phyloP scores from a whole-genome alignment of 2,797 vertebrate species.

The Megaceryle alcyon region DNA sequence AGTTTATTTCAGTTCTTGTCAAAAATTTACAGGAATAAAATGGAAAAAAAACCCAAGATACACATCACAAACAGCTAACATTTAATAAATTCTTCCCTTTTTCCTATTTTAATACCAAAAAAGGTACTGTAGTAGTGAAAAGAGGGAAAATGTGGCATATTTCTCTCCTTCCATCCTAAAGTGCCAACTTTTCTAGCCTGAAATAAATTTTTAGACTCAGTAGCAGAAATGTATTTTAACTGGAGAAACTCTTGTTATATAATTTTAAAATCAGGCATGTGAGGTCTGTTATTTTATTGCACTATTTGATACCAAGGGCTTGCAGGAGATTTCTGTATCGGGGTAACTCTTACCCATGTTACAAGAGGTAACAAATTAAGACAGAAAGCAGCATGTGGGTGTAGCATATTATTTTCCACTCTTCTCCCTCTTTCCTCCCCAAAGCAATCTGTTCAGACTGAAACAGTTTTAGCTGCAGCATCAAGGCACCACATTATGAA shows the following conservation, averaged over 20 bases:
- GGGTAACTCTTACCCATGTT: background rate
- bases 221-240: background rate
- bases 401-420: background rate
- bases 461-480: background rate
- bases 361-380: background rate
- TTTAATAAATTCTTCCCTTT: background rate
- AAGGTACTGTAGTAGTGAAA: background rate
- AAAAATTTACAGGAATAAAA: background rate
- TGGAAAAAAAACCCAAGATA: background rate
- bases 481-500: background rate
- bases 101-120: background rate
- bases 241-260: background rate
- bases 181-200: background rate
- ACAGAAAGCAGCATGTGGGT: background rate
- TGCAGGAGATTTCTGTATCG: background rate
- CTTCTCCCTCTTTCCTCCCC: background rate
- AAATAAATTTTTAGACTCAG: background rate
- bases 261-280: background rate
- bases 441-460: background rate
- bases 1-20: conserved; percentile 10
- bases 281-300: background rate
- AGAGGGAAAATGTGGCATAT: background rate
- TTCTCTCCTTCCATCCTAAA: background rate
- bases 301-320: background rate
- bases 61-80: background rate